Base-by-base conservation (phyloP, 2,113 vertebrate genomes). In the Ceuthmochares aereus region DNA sequence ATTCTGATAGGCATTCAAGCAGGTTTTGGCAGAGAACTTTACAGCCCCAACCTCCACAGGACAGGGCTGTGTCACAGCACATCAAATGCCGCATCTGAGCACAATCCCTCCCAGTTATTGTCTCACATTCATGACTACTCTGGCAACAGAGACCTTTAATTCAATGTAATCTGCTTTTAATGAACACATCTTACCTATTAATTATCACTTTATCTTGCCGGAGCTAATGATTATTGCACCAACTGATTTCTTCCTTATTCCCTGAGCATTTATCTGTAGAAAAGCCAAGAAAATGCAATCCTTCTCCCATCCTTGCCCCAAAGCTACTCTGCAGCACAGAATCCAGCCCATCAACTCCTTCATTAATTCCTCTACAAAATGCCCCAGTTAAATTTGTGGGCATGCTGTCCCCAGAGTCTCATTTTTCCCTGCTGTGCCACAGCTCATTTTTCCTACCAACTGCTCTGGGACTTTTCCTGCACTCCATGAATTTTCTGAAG, bases 121-220 rank as follows among this genome's bases (percentile, higher is more conserved):
- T 76, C 18, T 95, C n/a, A 29, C n/a, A 11, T 66, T 85, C 72
- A 37, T 59, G 34, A 63, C 77, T 58, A 80, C 29, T 42, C 69
- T 81, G 64, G 84, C 64, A 93, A 84, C 6, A 77, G 51, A 81
- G 56, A 62, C 47, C 62, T 74, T 73, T 87, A 91, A 84, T 91
- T 91, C 2, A 0, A 93, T 68, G 68, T 51, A 59, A 40, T 92
- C 80, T 96, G 89, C 70, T 96, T 80, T 68, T 84, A 76, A 12
- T 70, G 49, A 95, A 67, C 75, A 47, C 55, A 78, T 95, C 64
- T 91, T 84, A 93, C 72, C 82, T 96, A 88, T 85, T 90, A 84
- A 85, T 96, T 93, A 78, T 68, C 13, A 7, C 29, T 85, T 85
- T 80, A 27, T 90, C 78, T 91, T 89, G 74, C 59, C 63, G 59